Base-by-base conservation (phyloP, 2,888 invertebrate species). In the Lasioglossum calceatum region DNA sequence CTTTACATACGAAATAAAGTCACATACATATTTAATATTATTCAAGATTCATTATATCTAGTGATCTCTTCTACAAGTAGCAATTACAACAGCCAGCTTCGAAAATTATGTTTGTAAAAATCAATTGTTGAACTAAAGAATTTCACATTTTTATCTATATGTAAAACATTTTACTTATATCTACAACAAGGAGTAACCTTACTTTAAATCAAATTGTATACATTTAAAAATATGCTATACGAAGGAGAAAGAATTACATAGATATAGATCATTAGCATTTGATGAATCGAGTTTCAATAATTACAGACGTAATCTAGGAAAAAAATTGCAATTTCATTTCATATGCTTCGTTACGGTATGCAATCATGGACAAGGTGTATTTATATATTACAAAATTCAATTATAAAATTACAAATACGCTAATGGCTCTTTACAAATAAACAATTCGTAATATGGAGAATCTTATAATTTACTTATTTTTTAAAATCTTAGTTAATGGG, bases 371-470 rank as follows among this genome's bases (percentile, higher is more conserved):
- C 36, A 61, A 64, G 16, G 27, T 71, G 47, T 64, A 71, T 67
- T 81, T 54, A 73, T 84, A 81, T 72, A 73, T 78, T 82, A 81
- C 54, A 79, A 79, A 82, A 79, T 72, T 72, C 19, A 58, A 42
- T 71, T 79, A 82, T 47, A 76, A 77, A 81, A 89, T 80, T 83
- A 67, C 47, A 75, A 80, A 47, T 85, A 58, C 27, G 19, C 16
- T 42, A 19, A 39, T 0, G 32, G 23, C 0, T 75, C 32, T 44
- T 79, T 19, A 77, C 72, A 78, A 27, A 47, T 8, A n/a, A 74
- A 77, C 47, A 42, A 19, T 27, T 71, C 64, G 14, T 76, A 19
- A 67, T 47, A 77, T n/a, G 61, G 19, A 47, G 23, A 44, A 54
- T 77, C 19, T 78, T 81, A 70, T 32, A 47, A 19, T 80, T 80